Conservation (phyloP, 2,888 invertebrate species). For the Drosophila parthenogenetica region DNA sequence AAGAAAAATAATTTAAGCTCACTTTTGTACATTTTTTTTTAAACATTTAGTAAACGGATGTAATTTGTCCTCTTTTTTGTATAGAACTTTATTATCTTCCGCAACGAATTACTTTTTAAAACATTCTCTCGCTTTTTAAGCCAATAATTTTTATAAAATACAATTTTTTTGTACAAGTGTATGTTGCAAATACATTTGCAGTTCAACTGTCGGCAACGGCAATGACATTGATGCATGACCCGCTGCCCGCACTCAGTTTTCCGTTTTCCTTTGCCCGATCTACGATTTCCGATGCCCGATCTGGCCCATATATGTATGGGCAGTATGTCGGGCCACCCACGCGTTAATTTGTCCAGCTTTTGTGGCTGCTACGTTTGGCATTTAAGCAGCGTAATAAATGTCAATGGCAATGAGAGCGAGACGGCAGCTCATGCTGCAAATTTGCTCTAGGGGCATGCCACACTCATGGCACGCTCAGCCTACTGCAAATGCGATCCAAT, state of each 20-base stretch:
- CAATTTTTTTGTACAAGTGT: background rate
- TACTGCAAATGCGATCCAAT: slow-evolving; percentile 52
- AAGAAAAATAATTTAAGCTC: too few species aligned
- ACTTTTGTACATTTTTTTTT: too few species aligned
- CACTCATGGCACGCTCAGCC: slow-evolving; percentile 14
- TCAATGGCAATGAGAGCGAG: slow-evolving; percentile 53
- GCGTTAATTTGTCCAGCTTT: slow-evolving; percentile 75
- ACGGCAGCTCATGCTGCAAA: slow-evolving; percentile 26
- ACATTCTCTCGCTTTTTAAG: too few species aligned
- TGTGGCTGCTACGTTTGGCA: slow-evolving; percentile 47
- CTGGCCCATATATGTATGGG: background rate
- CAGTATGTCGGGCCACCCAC: slow-evolving; percentile 43
- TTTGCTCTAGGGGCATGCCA: slow-evolving; percentile 18
- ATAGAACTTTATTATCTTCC: too few species aligned
- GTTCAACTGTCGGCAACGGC: slow-evolving; percentile 35
- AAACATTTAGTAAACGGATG: too few species aligned
- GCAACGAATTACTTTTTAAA: too few species aligned
- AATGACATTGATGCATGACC: slow-evolving; percentile 75
- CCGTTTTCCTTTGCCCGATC: background rate
- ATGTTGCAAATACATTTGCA: slow-evolving; percentile 50
- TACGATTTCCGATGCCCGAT: slow-evolving; percentile 12
- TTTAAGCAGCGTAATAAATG: slow-evolving; percentile 75
- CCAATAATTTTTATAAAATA: too few species aligned
- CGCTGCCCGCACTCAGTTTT: background rate
- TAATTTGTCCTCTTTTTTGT: too few species aligned